Evolutionary conservation across 1,140 invertebrate species (phyloP).

Genomic region (Rhynchophorus ferrugineus): DNA sequence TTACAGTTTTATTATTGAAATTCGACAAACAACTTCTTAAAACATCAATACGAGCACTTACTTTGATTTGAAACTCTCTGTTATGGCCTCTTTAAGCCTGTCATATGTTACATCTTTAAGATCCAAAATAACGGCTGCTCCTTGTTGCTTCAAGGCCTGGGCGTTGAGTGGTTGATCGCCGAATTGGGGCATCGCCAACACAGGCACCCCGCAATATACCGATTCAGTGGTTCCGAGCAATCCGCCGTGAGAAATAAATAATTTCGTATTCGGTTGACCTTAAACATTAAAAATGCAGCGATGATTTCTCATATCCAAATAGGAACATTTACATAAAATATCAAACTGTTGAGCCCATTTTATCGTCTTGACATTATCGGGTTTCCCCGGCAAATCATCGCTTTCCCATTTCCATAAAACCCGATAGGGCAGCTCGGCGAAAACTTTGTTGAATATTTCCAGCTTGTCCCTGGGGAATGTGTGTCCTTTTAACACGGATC

Average conservation of each 20-base stretch:
- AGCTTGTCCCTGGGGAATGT: too few species aligned
- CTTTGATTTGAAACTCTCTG: slow-evolving; percentile 49
- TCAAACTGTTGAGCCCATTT: too few species aligned
- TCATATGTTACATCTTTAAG: slow-evolving; percentile 51
- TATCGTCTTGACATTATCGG: too few species aligned
- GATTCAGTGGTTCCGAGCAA: slow-evolving; percentile 66
- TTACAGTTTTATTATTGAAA: background rate
- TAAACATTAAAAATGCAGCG: too few species aligned
- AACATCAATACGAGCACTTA: slow-evolving; percentile 40
- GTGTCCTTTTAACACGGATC: too few species aligned
- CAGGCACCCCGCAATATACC: slow-evolving; percentile 63
- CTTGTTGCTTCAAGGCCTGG: slow-evolving; percentile 49
- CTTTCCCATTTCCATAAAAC: too few species aligned
- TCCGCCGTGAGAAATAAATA: slow-evolving; percentile 68
- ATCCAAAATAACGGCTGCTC: slow-evolving; percentile 50
- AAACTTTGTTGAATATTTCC: too few species aligned
- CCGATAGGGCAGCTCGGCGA: too few species aligned
- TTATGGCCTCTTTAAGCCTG: slow-evolving; percentile 45
- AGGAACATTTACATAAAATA: too few species aligned
- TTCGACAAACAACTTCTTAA: too few species aligned
- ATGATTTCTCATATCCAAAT: too few species aligned
- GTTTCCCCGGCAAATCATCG: too few species aligned
- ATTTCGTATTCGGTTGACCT: slow-evolving; percentile 60
- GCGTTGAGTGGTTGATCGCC: slow-evolving; percentile 59
- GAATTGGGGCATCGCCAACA: slow-evolving; percentile 63